Base-by-base conservation (phyloP, 2,888 invertebrate genomes). In the Venusia cambrica region DNA sequence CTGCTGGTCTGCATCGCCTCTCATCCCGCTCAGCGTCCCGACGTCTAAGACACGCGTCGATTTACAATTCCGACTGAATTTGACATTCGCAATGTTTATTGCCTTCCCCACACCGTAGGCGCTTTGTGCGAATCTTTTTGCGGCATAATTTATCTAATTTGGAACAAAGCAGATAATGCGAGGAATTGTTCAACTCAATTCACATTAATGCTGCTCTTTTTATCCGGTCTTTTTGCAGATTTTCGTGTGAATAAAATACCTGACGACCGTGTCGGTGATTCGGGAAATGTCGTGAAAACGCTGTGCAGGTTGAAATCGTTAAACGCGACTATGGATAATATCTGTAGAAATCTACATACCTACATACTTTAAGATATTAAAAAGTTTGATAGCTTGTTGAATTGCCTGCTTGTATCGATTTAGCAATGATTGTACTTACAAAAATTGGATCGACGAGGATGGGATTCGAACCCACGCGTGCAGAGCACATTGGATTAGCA, bases 401-500 rank as follows among this genome's bases (percentile, higher is more conserved):
- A n/a, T n/a, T n/a, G n/a, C n/a, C n/a, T n/a, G n/a, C n/a, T n/a
- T n/a, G n/a, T n/a, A n/a, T n/a, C n/a, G n/a, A n/a, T n/a, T n/a
- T n/a, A n/a, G n/a, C n/a, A n/a, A n/a, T n/a, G n/a, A n/a, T n/a
- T n/a, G n/a, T n/a, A 25, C 1, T 10, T 15, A 5, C 24, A 44
- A 51, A 54, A 51, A 36, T n/a, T n/a, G 2, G 16, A 70, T 59
- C 91, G 91, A 91, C 91, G 91, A 91, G 91, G 92, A 92, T 92
- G 92, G 91, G 92, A 92, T 92, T 91, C 92, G 91, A 92, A 92
- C 92, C 92, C 92, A 92, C 92, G 92, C 92, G 92, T 91, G 92
- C 91, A 92, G 91, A 92, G 91, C 92, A 91, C 92, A 92, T 92
- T 92, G 92, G 92, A 92, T 93, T 93, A 93, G 92, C 93, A 92